Percentiles rank a stretch among this genome's conserved stretches.
These are phyloP conservation scores for Tympanuchus pallidicinctus DNA, from an alignment of 2,113 vertebrate genomes.

Conservation along the genomic window DNA sequence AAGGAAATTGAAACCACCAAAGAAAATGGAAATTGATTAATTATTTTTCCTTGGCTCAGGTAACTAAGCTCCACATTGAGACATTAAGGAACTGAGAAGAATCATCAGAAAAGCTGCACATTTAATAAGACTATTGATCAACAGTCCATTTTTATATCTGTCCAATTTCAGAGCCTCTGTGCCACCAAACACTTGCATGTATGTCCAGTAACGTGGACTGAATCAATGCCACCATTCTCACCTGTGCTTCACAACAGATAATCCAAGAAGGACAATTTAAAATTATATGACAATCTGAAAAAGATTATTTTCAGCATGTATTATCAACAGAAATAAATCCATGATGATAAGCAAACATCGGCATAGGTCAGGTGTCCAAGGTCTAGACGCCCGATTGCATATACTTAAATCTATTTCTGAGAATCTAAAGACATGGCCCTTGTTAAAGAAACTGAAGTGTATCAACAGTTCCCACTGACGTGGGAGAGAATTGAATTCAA, in stretches of 20 bases:
- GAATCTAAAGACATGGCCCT: background rate
- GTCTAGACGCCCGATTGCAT: background rate
- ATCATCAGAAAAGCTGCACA: background rate
- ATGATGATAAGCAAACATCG: background rate
- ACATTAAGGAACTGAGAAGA: background rate
- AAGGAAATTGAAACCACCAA: background rate
- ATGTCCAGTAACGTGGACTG: background rate
- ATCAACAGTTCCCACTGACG: background rate
- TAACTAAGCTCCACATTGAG: background rate
- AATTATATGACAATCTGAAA: background rate
- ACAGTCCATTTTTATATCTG: background rate
- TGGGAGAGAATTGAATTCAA: background rate
- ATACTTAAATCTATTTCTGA: background rate
- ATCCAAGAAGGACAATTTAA: background rate
- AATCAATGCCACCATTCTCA: background rate
- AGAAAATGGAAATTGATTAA: background rate
- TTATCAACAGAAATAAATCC: background rate
- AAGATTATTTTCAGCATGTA: background rate
- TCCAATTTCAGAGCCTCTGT: background rate
- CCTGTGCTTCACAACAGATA: background rate
- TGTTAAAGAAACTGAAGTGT: background rate
- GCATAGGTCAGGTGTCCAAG: background rate
- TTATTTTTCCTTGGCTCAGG: background rate
- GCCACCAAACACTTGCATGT: background rate
- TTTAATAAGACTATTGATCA: background rate